A percentile compares a stretch with the other conserved stretches of the same genome.
Evolutionary conservation across 2,888 invertebrate genomes (phyloP).

Genomic region (Agonopterix subpropinquella): DNA sequence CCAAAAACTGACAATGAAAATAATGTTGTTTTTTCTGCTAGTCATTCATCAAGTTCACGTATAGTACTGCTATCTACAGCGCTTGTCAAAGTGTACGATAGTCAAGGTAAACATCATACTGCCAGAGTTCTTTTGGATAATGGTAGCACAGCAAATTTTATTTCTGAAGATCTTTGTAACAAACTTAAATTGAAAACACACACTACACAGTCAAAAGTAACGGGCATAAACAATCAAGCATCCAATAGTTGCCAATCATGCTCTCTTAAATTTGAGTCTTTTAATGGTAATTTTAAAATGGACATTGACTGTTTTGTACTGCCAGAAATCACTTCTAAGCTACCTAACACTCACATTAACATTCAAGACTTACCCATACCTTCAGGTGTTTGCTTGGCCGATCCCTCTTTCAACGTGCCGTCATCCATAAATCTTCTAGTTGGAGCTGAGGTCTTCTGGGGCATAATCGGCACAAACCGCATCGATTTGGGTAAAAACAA

Average conservation of each 20-base stretch:
- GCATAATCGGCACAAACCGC: background rate
- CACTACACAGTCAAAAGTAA: slow-evolving; percentile 5
- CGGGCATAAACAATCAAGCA: slow-evolving; percentile 7
- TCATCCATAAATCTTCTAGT: slow-evolving; percentile 7
- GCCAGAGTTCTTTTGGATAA: slow-evolving; percentile 7
- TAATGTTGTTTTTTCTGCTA: background rate
- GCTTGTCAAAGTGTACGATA: slow-evolving; percentile 1
- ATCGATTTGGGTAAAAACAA: slow-evolving; percentile 6
- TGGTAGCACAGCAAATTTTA: slow-evolving; percentile 10
- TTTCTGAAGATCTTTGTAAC: background rate
- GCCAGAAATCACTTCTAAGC: slow-evolving; percentile 3
- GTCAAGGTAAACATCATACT: background rate
- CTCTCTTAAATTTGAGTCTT: background rate
- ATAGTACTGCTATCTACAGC: slow-evolving; percentile 9
- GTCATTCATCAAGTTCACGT: no score
- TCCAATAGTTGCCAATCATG: slow-evolving; percentile 3
- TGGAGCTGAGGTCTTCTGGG: slow-evolving; percentile 10
- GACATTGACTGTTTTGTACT: slow-evolving; percentile 6
- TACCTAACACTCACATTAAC: slow-evolving; percentile 1
- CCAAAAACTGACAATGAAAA: background rate
- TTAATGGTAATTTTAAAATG: background rate
- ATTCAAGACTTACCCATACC: background rate
- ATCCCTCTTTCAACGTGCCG: slow-evolving; percentile 7
- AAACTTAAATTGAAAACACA: background rate
- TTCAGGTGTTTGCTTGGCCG: slow-evolving; percentile 2